phyloP scores from a whole-genome alignment of 2,113 vertebrate species.

The Fukomys damarensis region DNA sequence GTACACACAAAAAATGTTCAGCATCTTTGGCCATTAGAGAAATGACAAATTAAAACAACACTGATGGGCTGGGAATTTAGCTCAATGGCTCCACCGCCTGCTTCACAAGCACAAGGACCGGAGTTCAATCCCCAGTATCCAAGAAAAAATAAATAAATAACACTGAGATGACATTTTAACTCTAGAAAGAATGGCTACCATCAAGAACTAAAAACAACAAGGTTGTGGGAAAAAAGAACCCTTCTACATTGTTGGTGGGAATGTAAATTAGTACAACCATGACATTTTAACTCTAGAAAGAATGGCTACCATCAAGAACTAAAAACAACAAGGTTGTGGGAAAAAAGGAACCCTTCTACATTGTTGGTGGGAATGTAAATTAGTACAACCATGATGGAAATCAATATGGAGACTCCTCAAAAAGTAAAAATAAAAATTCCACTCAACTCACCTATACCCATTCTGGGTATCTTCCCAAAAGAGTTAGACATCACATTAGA shows the following conservation, averaged over 20 bases:
- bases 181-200: too few relatives aligned
- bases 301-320: background rate
- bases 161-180: too few relatives aligned
- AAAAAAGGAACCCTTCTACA: background rate
- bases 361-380: background rate
- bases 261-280: too few relatives aligned
- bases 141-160: too few relatives aligned
- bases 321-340: background rate
- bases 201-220: too few relatives aligned
- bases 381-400: background rate
- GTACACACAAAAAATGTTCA: background rate
- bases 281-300: too few relatives aligned
- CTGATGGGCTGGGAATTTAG: background rate
- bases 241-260: too few relatives aligned
- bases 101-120: too few relatives aligned
- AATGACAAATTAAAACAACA: background rate
- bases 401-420: background rate
- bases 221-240: too few relatives aligned
- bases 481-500: background rate
- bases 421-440: background rate
- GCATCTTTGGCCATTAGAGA: background rate
- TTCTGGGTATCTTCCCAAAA: background rate
- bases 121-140: too few relatives aligned
- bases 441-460: background rate
- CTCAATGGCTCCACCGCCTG: too few relatives aligned